These are phyloP conservation scores for Oncopeltus fasciatus DNA, from an alignment of 1,140 invertebrate species.

Conservation along the genomic window DNA sequence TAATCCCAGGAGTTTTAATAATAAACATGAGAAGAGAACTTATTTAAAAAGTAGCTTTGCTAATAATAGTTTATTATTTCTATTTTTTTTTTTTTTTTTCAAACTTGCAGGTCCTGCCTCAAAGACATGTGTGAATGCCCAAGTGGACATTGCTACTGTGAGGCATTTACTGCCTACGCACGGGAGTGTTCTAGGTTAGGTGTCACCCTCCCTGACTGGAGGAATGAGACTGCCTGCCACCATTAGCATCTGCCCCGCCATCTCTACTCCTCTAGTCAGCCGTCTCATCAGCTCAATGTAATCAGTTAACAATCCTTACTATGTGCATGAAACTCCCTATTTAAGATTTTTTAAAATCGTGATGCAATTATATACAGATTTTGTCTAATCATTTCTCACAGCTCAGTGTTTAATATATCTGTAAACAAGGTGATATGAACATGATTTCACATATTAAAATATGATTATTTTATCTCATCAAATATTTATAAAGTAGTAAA, in stretches of 20 bases:
- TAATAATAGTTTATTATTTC: neutral
- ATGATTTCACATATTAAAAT: too few species aligned
- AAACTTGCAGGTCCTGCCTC: conserved; percentile 50
- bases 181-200: conserved; percentile 67
- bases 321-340: neutral
- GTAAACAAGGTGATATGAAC: too few species aligned
- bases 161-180: conserved; percentile 74
- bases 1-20: too few species aligned
- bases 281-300: neutral
- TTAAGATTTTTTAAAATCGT: neutral
- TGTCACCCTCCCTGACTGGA: conserved; percentile 48
- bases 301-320: neutral
- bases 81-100: neutral
- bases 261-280: neutral
- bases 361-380: neutral
- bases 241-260: neutral
- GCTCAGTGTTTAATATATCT: neutral
- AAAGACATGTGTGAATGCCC: conserved; percentile 84
- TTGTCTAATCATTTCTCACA: neutral
- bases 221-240: conserved; percentile 41
- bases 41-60: neutral
- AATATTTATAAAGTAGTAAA: too few species aligned
- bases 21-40: too few species aligned
- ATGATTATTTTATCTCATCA: too few species aligned
- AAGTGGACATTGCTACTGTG: conserved; percentile 64